Evolutionary conservation across 1,140 invertebrate genomes (phyloP), one percentile per base, ranked within the genome.

Genomic region (Tetraneura akinire): DNA sequence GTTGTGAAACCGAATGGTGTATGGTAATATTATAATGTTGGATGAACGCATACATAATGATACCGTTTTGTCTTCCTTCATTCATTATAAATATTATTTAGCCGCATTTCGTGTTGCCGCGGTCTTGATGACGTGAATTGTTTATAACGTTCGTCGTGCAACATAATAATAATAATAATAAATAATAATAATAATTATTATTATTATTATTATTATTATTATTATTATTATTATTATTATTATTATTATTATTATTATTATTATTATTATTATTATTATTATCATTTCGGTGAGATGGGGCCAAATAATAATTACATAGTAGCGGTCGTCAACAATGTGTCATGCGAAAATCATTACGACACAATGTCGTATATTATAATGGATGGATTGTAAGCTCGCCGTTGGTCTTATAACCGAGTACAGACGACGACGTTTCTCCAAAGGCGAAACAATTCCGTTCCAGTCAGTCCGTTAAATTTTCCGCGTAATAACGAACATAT

Each of bases 321-420:
- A 29, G 10, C 29, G 32, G 18, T 45, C 64, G 45, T 68, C 42
- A 68, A 45, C 64, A 68, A 68, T n/a, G 42, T n/a, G 32, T 45
- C 64, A 37, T 37, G 32, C 32, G 32, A 45, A 68, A 68, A 68
- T 68, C 64, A 68, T 68, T 68, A 68, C 37, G 64, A n/a, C 37
- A 42, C 29, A 1, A 68, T 8, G 37, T 11, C 1, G 11, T 23
- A 21, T 21, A 23, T 13, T 23, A 68, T 37, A 68, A 68, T 68
- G 37, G n/a, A 6, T 37, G 42, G 64, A 68, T 45, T 47, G n/a
- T 68, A 68, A 45, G 37, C 37, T 68, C 13, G 11, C 64, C 62
- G 62, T 5, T 23, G 13, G 64, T 68, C n/a, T 68, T n/a, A 21
- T 68, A 8, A 37, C n/a, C 23, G 11, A 45, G 64, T 23, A 45